Evolutionary conservation across 2,888 invertebrate species (phyloP), one percentile per base, ranked within the genome.

Genomic region (Drosophila hamatofila): DNA sequence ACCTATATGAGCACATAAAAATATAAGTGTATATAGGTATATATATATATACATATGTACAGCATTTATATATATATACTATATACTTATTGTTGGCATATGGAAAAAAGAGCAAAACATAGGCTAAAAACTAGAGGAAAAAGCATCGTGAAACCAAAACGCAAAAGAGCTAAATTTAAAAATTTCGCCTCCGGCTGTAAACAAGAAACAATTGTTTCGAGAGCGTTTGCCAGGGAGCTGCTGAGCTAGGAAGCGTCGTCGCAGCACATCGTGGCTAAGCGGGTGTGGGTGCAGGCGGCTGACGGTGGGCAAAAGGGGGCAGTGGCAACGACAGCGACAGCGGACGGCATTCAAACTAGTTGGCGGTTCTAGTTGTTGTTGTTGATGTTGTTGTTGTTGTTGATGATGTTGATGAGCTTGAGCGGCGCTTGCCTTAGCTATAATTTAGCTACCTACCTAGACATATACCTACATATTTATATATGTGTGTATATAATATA

Each of bases 191-290:
- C 75, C 27, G 67, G 83, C 68, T 62, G 67, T 83, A 81, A 83
- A 86, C 71, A 80, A 75, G 75, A 86, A 81, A 83, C 78, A 81
- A 81, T 86, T 83, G 83, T 72, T 76, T 79, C 56, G 75, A 63
- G 77, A 75, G 79, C 79, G 70, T 65, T 76, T 76, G 62, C 52
- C 35, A 75, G 59, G 59, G 46, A 75, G 76, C 48, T 30, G 76
- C 48, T 30, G 35, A 70, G 76, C 70, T 58, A 55, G 64, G 56
- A 71, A 62, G 39, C 39, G 37, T n/a, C 37, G 71, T 46, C 23
- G 51, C 52, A 18, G 42, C 9, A 33, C 12, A 16, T 11, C 21
- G 27, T 11, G 42, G 27, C 12, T 12, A 2, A 18, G 25, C 39
- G 25, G 37, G 39, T 12, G 54, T 11, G 16, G 39, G 39, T 11